A percentile compares a stretch with the other conserved stretches of the same genome.
Evolutionary conservation across 2,888 invertebrate genomes (phyloP).

Genomic region (Ligdia adustata): DNA sequence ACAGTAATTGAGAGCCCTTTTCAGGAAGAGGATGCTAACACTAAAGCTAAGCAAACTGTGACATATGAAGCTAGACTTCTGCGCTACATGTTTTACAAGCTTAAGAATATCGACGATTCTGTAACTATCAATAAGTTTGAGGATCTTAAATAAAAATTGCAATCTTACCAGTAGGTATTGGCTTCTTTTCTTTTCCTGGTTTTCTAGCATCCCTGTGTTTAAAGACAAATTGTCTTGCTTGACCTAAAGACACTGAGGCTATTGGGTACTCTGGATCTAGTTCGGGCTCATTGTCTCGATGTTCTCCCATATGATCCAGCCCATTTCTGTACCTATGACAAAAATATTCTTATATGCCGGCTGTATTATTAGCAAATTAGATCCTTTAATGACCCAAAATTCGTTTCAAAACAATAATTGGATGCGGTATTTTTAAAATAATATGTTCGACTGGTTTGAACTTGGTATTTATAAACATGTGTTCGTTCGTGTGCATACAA

Average conservation of each 20-base stretch:
- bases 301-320: slow-evolving; percentile 88
- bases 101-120: slow-evolving; percentile 83
- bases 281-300: slow-evolving; percentile 88
- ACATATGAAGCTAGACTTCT: slow-evolving; percentile 94
- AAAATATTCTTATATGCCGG: no score
- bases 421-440: no score
- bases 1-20: slow-evolving; percentile 93
- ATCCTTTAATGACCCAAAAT: no score
- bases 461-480: no score
- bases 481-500: no score
- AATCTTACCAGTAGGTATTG: slow-evolving; percentile 69
- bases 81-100: slow-evolving; percentile 90
- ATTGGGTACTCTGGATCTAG: slow-evolving; percentile 85
- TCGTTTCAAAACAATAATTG: no score
- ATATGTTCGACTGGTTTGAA: no score
- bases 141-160: slow-evolving; percentile 70
- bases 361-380: no score
- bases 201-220: slow-evolving; percentile 84
- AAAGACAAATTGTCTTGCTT: slow-evolving; percentile 86
- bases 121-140: slow-evolving; percentile 81
- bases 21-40: slow-evolving; percentile 87
- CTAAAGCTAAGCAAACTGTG: slow-evolving; percentile 93
- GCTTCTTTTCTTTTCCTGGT: slow-evolving; percentile 68
- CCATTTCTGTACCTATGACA: slow-evolving; percentile 89
- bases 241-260: slow-evolving; percentile 87